These are phyloP conservation scores for Gnathonemus echidnorhynchus DNA, from an alignment of 2,113 vertebrate genomes.

Conservation along the genomic window DNA sequence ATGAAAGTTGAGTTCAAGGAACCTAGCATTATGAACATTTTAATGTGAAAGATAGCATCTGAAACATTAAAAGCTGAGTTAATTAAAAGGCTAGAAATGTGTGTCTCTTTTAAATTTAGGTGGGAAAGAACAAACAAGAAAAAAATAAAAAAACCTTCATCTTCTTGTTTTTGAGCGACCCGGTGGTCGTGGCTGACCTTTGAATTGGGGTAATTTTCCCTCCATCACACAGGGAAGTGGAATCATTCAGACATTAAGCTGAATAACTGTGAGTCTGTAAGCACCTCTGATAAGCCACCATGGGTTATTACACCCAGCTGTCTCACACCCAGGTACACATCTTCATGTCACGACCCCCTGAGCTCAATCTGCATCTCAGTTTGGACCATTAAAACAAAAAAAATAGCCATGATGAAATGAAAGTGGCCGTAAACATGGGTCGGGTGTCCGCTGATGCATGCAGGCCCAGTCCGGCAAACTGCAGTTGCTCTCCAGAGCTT, in stretches of 20 bases:
- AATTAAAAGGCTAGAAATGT: constrained; percentile 29
- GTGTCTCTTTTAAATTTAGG: constrained; percentile 23
- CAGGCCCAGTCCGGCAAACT: neutral
- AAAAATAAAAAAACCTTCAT: neutral
- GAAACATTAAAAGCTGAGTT: constrained; percentile 52
- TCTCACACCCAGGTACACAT: neutral
- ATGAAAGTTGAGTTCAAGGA: constrained; percentile 39
- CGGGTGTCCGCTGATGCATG: neutral
- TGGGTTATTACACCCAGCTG: neutral
- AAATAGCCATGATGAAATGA: neutral
- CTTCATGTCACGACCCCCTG: neutral
- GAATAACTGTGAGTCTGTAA: neutral
- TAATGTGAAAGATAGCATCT: constrained; percentile 61
- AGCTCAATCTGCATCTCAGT: neutral
- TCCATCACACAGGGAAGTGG: neutral
- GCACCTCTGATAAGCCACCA: neutral
- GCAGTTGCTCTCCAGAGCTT: neutral
- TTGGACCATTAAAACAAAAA: neutral
- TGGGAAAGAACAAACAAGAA: neutral
- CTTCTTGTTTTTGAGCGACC: neutral
- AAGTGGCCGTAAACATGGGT: neutral
- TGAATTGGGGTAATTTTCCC: neutral
- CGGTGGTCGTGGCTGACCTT: neutral
- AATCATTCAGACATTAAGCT: neutral
- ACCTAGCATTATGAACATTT: constrained; percentile 54